Percentiles rank a stretch among this genome's conserved stretches.
phyloP scores from a whole-genome alignment of 2,797 vertebrate genomes.

The Tauraco hartlaubi region DNA sequence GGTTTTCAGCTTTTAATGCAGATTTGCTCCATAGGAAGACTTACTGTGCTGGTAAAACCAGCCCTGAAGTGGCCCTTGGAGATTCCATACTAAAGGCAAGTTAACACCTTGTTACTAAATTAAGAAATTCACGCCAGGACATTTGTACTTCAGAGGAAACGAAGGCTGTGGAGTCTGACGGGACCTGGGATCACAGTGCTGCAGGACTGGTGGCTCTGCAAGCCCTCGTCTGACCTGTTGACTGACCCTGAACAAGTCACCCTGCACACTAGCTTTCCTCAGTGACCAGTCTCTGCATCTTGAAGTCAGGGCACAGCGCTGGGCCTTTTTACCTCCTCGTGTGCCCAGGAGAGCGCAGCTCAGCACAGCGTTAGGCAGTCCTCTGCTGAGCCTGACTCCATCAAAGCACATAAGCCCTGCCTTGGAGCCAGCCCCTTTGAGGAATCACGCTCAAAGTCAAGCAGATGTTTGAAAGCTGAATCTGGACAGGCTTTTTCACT shows the following conservation, averaged over 20 bases:
- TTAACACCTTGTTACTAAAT: neutral
- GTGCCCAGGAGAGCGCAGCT: neutral
- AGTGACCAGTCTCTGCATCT: neutral
- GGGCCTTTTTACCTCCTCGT: neutral
- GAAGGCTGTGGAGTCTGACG: neutral
- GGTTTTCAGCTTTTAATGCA: neutral
- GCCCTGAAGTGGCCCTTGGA: neutral
- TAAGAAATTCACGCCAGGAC: neutral
- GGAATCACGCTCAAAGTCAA: rapidly evolving
- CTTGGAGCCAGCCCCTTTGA: neutral
- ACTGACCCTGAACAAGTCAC: neutral
- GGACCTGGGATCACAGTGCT: neutral
- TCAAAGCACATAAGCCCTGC: neutral
- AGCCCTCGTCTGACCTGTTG: neutral
- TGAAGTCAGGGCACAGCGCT: neutral
- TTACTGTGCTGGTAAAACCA: neutral
- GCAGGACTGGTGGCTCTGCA: neutral
- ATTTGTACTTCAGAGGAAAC: neutral
- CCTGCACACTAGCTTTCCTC: neutral
- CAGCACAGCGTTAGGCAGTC: neutral
- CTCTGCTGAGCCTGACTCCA: neutral
- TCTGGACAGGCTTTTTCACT: neutral
- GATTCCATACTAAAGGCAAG: neutral
- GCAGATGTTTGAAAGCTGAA: constrained; percentile 2
- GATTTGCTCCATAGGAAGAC: neutral